Base-by-base conservation (phyloP, 2,797 vertebrate species). In the Intellagama lesueurii region DNA sequence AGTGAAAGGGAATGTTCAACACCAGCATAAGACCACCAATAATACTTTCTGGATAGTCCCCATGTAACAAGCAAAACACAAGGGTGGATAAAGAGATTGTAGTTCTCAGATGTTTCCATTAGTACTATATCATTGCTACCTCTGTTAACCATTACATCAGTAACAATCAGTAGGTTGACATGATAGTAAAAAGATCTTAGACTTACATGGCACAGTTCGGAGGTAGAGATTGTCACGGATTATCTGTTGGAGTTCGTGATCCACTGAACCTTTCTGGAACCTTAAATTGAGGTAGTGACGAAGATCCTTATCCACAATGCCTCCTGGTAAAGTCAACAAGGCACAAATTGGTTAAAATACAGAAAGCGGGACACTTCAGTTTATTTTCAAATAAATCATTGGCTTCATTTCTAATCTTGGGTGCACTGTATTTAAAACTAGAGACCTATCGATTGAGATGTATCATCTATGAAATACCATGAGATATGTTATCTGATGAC, bases 221-320 rank as follows among this genome's bases (percentile, higher is more conserved):
- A 99, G 98, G 98, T 99, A 99, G 96, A 99, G 98, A 95, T 99
- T 99, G 97, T 99, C 99, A 95, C 99, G 98, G 96, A 99, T 99
- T 96, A 99, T 99, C 97, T 99, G 99, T 96, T 99, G 99, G 83
- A 99, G 98, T 96, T 99, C 98, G 96, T 99, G 99, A 96, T 99
- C 99, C 93, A 99, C 98, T 0, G 99, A 99, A 85, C 98, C 98
- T 94, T 99, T 99, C 98, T 99, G 99, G 97, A 99, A 99, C 93
- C 99, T 98, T 92, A 99, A 97, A 96, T 98, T 99, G 98, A 99
- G 99, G 98, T 99, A 99, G 98, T 97, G 98, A 95, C 98, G 98
- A 95, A 99, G 98, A 97, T 99, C 99, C 95, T 99, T 99, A 98
- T 99, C 98, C 94, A 99, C 98, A 94, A 99, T 98, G 94, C 98